These are phyloP conservation scores for Diadumene lineata DNA, from an alignment of 92 coral and sea anemone genomes.

Conservation along the genomic window DNA sequence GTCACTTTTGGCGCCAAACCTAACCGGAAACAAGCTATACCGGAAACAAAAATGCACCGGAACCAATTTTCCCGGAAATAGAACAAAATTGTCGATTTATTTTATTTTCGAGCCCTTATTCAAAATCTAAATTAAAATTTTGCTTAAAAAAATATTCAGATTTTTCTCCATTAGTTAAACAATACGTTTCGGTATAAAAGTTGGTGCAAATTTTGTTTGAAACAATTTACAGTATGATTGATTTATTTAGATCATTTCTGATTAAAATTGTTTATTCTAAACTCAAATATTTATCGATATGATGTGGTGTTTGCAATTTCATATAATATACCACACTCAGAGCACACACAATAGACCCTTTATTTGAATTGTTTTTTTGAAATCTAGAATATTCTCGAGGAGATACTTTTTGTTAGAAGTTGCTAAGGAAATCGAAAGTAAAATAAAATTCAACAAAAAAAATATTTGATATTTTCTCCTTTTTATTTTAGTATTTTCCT, in stretches of 20 bases:
- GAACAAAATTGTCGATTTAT: neutral
- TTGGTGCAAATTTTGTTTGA: too few species aligned
- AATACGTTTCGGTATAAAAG: too few species aligned
- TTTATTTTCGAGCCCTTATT: too few species aligned
- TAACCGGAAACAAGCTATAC: slow-evolving; percentile 13
- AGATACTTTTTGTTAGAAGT: neutral
- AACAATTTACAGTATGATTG: too few species aligned
- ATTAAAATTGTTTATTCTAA: neutral
- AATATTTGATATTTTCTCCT: too few species aligned
- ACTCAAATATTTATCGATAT: neutral
- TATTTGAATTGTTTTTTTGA: neutral
- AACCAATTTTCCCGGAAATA: neutral
- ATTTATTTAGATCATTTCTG: neutral
- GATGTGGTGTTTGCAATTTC: neutral
- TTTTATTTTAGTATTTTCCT: too few species aligned
- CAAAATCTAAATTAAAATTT: too few species aligned
- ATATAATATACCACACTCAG: neutral
- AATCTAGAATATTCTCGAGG: neutral
- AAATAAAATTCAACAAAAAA: neutral
- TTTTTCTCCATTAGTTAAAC: too few species aligned
- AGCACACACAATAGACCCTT: neutral
- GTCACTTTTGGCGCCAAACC: slow-evolving; percentile 36
- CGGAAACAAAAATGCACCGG: neutral
- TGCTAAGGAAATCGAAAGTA: neutral
- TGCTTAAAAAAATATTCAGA: too few species aligned